A percentile compares a stretch with the other conserved stretches of the same genome.
Conservation (phyloP, 2,888 invertebrate species). For the Archips crataeganus region DNA sequence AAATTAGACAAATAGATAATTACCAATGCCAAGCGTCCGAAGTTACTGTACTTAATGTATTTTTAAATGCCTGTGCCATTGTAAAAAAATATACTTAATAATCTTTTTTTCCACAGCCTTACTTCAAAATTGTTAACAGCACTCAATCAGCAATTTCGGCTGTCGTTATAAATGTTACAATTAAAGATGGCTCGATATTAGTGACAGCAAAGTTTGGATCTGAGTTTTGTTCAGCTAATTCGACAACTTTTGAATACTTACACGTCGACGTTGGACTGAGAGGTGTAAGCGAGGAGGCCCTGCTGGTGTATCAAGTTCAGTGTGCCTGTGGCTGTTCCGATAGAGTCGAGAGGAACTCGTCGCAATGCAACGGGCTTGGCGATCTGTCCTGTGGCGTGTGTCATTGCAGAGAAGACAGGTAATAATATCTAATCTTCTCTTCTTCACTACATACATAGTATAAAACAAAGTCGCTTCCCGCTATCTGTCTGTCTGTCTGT, state of each 20-base stretch:
- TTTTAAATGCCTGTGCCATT: conserved; percentile 16
- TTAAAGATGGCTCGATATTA: neutral
- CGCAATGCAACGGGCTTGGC: conserved; percentile 76
- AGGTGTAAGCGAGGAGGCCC: conserved; percentile 52
- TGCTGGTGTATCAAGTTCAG: conserved; percentile 65
- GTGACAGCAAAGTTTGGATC: conserved; percentile 50
- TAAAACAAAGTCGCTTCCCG: too few species aligned
- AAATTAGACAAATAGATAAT: neutral
- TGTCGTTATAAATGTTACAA: neutral
- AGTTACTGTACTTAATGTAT: conserved; percentile 20
- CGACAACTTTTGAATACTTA: conserved; percentile 55
- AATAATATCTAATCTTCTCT: conserved; percentile 22
- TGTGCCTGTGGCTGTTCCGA: conserved; percentile 70
- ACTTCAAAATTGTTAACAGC: conserved; percentile 42
- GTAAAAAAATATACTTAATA: neutral
- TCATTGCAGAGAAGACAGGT: conserved; percentile 79
- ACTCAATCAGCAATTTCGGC: neutral
- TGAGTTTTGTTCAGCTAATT: conserved; percentile 60
- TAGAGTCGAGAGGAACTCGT: conserved; percentile 65
- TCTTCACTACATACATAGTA: too few species aligned
- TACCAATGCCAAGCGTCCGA: neutral
- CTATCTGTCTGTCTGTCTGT: too few species aligned
- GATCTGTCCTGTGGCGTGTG: conserved; percentile 88
- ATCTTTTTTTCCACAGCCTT: conserved; percentile 41
- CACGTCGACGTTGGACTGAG: conserved; percentile 56